Percentiles rank a stretch among this genome's conserved stretches.
Evolutionary conservation across 2,113 vertebrate genomes (phyloP).

Genomic region (Takifugu bimaculatus): DNA sequence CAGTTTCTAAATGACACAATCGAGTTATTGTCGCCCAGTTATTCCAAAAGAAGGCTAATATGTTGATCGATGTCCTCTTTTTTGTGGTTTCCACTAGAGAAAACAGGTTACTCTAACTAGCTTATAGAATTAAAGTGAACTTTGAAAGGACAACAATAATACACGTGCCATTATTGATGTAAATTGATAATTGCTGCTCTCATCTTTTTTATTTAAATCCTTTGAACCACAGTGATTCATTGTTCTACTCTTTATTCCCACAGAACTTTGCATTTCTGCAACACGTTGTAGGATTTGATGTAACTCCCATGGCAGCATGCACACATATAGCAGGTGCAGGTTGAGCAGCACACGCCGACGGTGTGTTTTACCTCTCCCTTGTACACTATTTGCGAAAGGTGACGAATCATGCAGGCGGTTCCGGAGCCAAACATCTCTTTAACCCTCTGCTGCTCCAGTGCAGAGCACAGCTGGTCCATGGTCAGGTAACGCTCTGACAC

Average conservation of each 20-base stretch:
- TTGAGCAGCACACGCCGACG: too few relatives aligned
- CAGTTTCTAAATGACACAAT: slow-evolving; percentile 67
- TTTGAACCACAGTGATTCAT: too few relatives aligned
- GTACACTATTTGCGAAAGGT: slow-evolving; percentile 80
- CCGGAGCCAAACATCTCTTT: slow-evolving; percentile 90
- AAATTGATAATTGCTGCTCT: too few relatives aligned
- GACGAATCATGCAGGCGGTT: slow-evolving; percentile 87
- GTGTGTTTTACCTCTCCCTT: slow-evolving; percentile 76
- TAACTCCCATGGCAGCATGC: neutral
- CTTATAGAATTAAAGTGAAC: too few relatives aligned
- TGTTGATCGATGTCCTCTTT: neutral
- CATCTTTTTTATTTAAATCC: too few relatives aligned
- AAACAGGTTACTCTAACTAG: neutral
- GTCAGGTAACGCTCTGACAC: slow-evolving; percentile 85
- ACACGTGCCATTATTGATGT: too few relatives aligned
- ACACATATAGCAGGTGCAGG: too few relatives aligned
- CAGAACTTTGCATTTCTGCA: neutral
- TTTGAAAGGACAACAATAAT: too few relatives aligned
- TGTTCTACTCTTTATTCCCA: neutral
- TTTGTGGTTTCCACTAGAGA: neutral
- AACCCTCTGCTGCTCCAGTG: slow-evolving; percentile 78
- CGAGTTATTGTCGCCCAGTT: neutral
- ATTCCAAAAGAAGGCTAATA: neutral
- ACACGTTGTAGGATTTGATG: neutral
- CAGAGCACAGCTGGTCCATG: slow-evolving; percentile 78